Percentiles rank a stretch among this genome's conserved stretches.
phyloP scores from a whole-genome alignment of 92 coral and sea anemone species.

The Porites cylindrica region DNA sequence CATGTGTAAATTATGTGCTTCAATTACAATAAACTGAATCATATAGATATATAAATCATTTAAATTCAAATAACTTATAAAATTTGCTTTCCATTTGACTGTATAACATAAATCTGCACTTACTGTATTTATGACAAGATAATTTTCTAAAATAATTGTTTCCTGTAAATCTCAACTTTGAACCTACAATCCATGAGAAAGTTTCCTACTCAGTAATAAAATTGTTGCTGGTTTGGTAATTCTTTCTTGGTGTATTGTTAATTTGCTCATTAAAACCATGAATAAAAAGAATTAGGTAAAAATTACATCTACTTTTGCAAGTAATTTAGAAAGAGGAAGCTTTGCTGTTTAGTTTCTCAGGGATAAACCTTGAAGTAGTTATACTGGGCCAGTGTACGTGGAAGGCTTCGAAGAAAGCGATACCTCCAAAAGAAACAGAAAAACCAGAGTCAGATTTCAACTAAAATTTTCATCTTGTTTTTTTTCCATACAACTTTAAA shows the following conservation, averaged over 20 bases:
- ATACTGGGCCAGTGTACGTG: conserved; percentile 78
- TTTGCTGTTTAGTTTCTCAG: conserved; percentile 56
- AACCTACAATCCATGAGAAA: too few species aligned
- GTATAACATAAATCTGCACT: neutral
- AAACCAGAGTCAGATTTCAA: conserved; percentile 80
- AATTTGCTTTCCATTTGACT: neutral
- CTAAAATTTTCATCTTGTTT: neutral
- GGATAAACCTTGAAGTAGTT: conserved; percentile 60
- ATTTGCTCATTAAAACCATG: neutral
- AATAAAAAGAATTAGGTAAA: neutral
- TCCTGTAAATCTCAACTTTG: too few species aligned
- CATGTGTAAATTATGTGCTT: neutral
- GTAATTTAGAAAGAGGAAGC: neutral
- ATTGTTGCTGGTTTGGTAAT: neutral
- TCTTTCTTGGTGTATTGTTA: neutral
- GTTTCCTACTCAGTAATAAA: too few species aligned
- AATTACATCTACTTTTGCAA: neutral
- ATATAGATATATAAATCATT: neutral
- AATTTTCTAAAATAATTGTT: too few species aligned
- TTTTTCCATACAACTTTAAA: neutral
- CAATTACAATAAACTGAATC: neutral
- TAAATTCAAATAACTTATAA: neutral
- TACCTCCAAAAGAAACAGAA: conserved; percentile 98
- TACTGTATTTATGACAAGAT: too few species aligned
- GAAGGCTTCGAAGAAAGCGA: conserved; percentile 83